Evolutionary conservation across 2,888 invertebrate genomes (phyloP).

Genomic region (Cephus rjabovi): DNA sequence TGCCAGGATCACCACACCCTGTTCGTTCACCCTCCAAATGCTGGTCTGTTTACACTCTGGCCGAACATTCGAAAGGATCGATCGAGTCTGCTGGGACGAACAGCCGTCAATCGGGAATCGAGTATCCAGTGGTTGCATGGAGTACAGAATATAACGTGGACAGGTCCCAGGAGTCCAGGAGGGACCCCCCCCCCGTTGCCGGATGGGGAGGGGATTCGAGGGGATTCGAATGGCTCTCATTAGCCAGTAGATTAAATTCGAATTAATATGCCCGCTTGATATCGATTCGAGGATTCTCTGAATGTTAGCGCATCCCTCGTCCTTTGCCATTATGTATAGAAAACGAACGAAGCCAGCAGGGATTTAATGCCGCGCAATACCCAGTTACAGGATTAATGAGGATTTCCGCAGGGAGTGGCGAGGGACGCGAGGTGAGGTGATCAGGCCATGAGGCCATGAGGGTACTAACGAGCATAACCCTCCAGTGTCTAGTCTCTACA

Average conservation of each 20-base stretch:
- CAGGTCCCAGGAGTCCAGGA: not conserved
- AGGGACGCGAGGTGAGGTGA: not conserved
- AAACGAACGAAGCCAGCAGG: not conserved
- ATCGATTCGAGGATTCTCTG: not conserved
- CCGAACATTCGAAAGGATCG: not conserved
- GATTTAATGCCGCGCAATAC: not conserved
- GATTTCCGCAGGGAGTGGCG: slow-evolving; percentile 42
- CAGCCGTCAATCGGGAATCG: not conserved
- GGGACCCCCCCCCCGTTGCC: not conserved
- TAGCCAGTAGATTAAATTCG: not conserved
- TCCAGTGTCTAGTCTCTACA: not conserved
- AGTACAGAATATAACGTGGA: not conserved
- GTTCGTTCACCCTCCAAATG: not conserved
- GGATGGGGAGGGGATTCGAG: not conserved
- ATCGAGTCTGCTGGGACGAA: not conserved
- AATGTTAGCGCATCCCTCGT: not conserved
- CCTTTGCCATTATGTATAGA: not conserved
- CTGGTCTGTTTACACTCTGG: not conserved
- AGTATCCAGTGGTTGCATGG: not conserved
- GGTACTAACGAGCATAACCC: not conserved
- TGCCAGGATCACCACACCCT: not conserved
- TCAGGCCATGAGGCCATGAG: not conserved
- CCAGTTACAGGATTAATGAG: slow-evolving; percentile 47
- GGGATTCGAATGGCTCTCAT: not conserved
- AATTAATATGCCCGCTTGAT: not conserved